Evolutionary conservation across 2,113 vertebrate genomes (phyloP).

Genomic region (Lampris incognitus): DNA sequence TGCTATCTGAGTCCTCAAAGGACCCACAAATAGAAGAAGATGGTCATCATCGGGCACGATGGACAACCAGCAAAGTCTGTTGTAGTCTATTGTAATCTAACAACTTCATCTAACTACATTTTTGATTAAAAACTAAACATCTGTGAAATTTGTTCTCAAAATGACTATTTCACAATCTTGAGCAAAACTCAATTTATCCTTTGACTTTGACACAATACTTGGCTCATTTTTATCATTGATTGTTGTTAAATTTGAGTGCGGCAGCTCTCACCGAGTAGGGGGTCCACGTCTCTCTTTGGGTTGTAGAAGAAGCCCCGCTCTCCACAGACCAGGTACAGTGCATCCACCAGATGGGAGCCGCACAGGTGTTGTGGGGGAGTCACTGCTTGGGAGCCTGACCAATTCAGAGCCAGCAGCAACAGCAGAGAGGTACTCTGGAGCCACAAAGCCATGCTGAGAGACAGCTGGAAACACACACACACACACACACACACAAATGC

Average conservation of each 20-base stretch:
- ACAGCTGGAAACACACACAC: slow-evolving; percentile 27
- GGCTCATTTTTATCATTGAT: no score
- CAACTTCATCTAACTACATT: no score
- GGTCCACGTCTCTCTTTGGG: slow-evolving; percentile 86
- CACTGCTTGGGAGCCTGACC: slow-evolving; percentile 59
- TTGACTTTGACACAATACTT: background rate
- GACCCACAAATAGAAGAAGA: no score
- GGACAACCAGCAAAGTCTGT: no score
- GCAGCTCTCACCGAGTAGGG: slow-evolving; percentile 83
- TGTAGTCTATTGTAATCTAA: no score
- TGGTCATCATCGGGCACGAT: no score
- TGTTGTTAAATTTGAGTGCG: no score
- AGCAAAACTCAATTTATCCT: no score
- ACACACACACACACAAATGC: slow-evolving; percentile 2
- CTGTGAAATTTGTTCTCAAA: no score
- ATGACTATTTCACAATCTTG: no score
- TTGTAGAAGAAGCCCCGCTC: slow-evolving; percentile 92
- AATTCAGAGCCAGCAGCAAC: slow-evolving; percentile 78
- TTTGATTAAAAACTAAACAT: no score
- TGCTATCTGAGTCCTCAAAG: no score
- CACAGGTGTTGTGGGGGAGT: slow-evolving; percentile 88
- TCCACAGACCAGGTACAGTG: slow-evolving; percentile 92
- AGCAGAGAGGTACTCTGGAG: slow-evolving; percentile 83
- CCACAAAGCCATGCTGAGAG: slow-evolving; percentile 88
- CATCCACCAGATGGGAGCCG: slow-evolving; percentile 94